phyloP scores from a whole-genome alignment of 2,797 vertebrate species.

The Eurystomus glaucurus region DNA sequence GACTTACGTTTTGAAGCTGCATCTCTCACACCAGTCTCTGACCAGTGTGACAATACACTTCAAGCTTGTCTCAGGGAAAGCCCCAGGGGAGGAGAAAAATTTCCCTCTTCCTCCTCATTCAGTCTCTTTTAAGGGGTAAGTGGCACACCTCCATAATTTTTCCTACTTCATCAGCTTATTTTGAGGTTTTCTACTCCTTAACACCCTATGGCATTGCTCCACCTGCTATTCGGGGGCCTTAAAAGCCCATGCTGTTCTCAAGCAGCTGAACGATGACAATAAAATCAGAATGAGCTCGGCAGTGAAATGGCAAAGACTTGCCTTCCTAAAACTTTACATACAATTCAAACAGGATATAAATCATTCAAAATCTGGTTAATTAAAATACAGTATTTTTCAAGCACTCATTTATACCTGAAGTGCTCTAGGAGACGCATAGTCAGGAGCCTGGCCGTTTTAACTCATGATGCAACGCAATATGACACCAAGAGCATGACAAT shows the following conservation, averaged over 20 bases:
- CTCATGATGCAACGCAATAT: accelerated
- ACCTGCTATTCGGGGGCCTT: not conserved
- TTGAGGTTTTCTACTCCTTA: not conserved
- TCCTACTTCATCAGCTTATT: not conserved
- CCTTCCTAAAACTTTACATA: not conserved
- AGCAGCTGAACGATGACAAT: not conserved
- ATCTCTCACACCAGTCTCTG: not conserved
- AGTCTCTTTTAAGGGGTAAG: not conserved
- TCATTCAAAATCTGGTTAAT: not conserved
- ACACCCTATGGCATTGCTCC: not conserved
- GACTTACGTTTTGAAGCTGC: not conserved
- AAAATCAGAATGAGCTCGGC: not conserved
- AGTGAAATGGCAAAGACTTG: not conserved
- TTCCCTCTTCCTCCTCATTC: not conserved
- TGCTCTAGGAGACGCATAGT: not conserved
- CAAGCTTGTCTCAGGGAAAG: not conserved
- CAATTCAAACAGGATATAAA: not conserved
- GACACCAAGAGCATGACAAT: not conserved
- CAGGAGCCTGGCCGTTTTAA: not conserved
- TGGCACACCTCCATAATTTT: not conserved
- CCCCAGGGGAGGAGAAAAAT: not conserved
- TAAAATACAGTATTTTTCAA: not conserved
- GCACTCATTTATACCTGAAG: not conserved
- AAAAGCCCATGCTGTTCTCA: not conserved
- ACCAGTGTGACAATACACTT: not conserved